Conservation (phyloP, 2,797 vertebrate species). For the Trichosurus vulpecula region DNA sequence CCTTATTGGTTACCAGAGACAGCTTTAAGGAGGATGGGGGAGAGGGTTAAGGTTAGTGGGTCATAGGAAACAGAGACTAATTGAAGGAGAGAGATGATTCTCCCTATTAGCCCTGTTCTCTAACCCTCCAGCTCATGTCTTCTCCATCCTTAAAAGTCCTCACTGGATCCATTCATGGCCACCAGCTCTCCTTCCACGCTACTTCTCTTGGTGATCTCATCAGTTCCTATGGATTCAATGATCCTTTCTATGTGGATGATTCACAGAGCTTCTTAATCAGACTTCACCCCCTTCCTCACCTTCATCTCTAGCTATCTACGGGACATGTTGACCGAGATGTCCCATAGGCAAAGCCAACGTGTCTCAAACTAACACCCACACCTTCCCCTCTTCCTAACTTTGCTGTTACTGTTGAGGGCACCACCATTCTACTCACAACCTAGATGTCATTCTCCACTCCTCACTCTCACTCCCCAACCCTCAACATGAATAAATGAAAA, state of each 20-base stretch:
- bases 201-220: background rate
- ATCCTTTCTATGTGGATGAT: background rate
- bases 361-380: background rate
- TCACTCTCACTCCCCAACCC: background rate
- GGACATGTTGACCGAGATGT: background rate
- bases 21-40: too few species aligned
- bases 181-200: background rate
- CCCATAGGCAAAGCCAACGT: background rate
- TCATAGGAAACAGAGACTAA: background rate
- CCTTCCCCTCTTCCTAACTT: background rate
- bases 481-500: background rate
- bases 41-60: background rate
- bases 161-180: background rate
- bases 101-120: background rate
- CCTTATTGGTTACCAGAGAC: background rate
- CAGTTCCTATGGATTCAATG: background rate
- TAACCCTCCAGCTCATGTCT: background rate
- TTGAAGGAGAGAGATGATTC: background rate
- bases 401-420: background rate
- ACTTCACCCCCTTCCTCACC: too few species aligned
- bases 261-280: too few species aligned
- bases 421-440: background rate
- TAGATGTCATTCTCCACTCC: background rate
- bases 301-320: background rate
- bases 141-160: background rate